These are phyloP conservation scores for Grammomys dolichurus DNA, from an alignment of 2,113 vertebrate species.

Conservation along the genomic window DNA sequence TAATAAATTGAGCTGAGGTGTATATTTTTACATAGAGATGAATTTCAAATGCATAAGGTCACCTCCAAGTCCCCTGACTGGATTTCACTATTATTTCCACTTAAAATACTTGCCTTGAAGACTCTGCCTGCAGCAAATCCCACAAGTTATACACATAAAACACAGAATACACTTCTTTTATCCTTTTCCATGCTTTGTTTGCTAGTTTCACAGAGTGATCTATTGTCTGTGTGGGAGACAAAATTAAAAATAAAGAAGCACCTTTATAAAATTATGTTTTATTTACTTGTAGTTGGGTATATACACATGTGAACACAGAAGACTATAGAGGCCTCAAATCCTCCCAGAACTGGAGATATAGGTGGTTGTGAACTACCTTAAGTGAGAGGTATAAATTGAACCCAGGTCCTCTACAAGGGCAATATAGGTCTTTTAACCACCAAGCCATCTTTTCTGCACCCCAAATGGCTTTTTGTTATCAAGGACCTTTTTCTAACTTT, in stretches of 20 bases:
- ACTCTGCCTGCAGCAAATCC: constrained; percentile 35
- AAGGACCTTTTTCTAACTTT: constrained; percentile 44
- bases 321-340: background rate
- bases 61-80: constrained; percentile 41
- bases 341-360: background rate
- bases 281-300: background rate
- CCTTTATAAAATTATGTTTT: background rate
- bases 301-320: no score
- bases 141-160: background rate
- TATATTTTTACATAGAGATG: constrained; percentile 36
- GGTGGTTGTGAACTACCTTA: background rate
- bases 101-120: constrained; percentile 36
- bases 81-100: constrained; percentile 56
- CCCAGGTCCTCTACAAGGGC: background rate
- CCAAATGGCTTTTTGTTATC: constrained; percentile 29
- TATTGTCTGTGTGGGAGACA: background rate
- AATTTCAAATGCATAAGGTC: constrained; percentile 63
- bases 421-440: background rate
- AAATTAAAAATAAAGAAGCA: constrained; percentile 32
- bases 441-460: background rate
- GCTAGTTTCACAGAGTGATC: background rate
- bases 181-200: background rate
- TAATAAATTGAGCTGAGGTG: constrained; percentile 35
- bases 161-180: constrained; percentile 6
- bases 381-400: background rate